Conservation (phyloP, 2,888 invertebrate species). For the Panzeria rudis region DNA sequence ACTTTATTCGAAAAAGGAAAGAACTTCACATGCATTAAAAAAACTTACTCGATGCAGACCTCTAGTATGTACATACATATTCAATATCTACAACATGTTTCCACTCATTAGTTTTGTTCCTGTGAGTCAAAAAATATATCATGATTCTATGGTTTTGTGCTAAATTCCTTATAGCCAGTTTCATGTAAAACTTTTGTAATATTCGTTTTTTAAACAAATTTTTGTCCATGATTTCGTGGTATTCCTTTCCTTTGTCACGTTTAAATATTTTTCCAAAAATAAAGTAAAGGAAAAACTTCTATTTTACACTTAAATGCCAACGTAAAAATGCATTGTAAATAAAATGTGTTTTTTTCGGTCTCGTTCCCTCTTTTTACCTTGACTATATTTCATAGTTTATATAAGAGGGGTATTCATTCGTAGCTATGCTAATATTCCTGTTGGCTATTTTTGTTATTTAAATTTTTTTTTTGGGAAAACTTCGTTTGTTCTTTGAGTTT, state of each 20-base stretch:
- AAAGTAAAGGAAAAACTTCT: background rate
- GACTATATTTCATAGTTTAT: slow-evolving; percentile 35
- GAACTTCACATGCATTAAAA: no score
- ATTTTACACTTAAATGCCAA: slow-evolving; percentile 48
- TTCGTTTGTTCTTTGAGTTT: slow-evolving; percentile 14
- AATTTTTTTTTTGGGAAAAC: slow-evolving; percentile 9
- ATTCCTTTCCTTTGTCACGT: slow-evolving; percentile 38
- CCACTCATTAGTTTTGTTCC: background rate
- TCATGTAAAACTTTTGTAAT: slow-evolving; percentile 25
- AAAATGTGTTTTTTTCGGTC: background rate
- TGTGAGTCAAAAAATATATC: no score
- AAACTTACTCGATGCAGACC: no score
- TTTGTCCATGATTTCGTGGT: background rate
- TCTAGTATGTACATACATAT: no score
- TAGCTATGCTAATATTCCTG: slow-evolving; percentile 7
- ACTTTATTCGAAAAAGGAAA: no score
- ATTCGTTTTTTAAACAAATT: no score
- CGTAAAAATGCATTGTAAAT: slow-evolving; percentile 31
- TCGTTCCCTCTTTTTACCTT: background rate
- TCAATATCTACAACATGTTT: no score
- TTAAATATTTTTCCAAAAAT: slow-evolving; percentile 32
- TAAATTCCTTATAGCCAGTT: background rate
- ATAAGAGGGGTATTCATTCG: slow-evolving; percentile 29
- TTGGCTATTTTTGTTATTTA: background rate
- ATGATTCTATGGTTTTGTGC: background rate